phyloP scores from a whole-genome alignment of 2,797 vertebrate genomes.

The Coregonus sp. region DNA sequence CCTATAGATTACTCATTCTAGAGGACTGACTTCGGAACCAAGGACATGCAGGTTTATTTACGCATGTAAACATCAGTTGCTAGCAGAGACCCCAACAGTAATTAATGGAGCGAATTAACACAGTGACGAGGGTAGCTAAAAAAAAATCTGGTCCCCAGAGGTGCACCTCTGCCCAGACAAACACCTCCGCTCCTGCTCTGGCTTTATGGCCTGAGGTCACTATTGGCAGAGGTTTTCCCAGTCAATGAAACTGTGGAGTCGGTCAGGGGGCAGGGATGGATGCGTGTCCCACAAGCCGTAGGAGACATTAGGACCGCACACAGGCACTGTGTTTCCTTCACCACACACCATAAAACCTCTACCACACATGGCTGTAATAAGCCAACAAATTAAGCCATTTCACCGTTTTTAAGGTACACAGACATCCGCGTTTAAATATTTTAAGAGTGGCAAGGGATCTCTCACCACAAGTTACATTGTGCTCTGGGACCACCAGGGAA shows the following conservation, averaged over 20 bases:
- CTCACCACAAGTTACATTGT: conserved; percentile 63
- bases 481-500: conserved; percentile 77
- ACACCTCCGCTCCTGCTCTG: conserved; percentile 25
- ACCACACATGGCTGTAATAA: conserved; percentile 82
- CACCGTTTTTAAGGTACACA: conserved; percentile 76
- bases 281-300: conserved; percentile 64
- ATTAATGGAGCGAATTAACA: conserved; percentile 42
- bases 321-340: conserved; percentile 70
- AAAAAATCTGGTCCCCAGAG: conserved; percentile 28
- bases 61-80: conserved; percentile 51
- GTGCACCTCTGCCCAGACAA: conserved; percentile 34
- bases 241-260: conserved; percentile 64
- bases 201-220: conserved; percentile 40
- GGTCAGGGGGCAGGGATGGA: conserved; percentile 49
- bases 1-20: not conserved
- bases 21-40: not conserved
- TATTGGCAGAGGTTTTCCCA: conserved; percentile 56
- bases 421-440: conserved; percentile 81
- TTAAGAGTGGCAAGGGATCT: conserved; percentile 75
- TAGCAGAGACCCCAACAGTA: conserved; percentile 33
- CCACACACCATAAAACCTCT: conserved; percentile 67
- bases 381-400: conserved; percentile 81
- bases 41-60: conserved; percentile 32
- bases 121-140: conserved; percentile 39
- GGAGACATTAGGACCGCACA: conserved; percentile 79